Base-by-base conservation (phyloP, 2,797 vertebrate species). In the Eulemur albifrons region DNA sequence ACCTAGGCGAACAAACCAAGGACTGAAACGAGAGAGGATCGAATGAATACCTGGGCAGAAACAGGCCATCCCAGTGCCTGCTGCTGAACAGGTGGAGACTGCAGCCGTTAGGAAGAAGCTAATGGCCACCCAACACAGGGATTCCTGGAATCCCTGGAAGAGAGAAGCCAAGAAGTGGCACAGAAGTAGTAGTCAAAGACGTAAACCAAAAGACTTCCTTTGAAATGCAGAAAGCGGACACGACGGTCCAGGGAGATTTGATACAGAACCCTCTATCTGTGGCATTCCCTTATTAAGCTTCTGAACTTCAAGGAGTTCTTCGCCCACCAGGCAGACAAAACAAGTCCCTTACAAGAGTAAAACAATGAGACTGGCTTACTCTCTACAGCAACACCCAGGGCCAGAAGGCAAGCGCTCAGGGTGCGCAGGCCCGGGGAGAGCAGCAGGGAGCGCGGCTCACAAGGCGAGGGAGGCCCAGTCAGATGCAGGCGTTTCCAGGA, bases 241-340 rank as follows among this genome's bases (percentile, higher is more conserved):
- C 30, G 11, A 13, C 0, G 3, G 8, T 21, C 79, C 45, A 50
- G 61, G 50, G 40, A 61, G 43, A 54, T 9, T 10, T 13, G 67
- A 23, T 10, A 14, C 6, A 48, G 43, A 27, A 32, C 38, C n/a
- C n/a, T 70, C n/a, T 0, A 18, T 80, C 10, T 0, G 20, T 27
- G 57, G 52, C 40, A n/a, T 40, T 43, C 35, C 38, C n/a, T 38
- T 6, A 8, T 0, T 2, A 32, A n/a, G 50, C n/a, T 84, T 69
- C 50, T 27, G 84, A 77, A 43, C 75, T 40, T 73, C 61, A 75
- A 43, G 77, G 84, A 69, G 35, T 65, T 86, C 80, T 69, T 91
- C 10, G 40, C 50, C 73, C n/a, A 25, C 6, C 38, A 67, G 81
- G 57, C 15, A 52, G 52, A 93, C 25, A 72, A 63, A 77, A 43